phyloP scores from a whole-genome alignment of 1,140 invertebrate species.

The Hylaeus volcanicus region DNA sequence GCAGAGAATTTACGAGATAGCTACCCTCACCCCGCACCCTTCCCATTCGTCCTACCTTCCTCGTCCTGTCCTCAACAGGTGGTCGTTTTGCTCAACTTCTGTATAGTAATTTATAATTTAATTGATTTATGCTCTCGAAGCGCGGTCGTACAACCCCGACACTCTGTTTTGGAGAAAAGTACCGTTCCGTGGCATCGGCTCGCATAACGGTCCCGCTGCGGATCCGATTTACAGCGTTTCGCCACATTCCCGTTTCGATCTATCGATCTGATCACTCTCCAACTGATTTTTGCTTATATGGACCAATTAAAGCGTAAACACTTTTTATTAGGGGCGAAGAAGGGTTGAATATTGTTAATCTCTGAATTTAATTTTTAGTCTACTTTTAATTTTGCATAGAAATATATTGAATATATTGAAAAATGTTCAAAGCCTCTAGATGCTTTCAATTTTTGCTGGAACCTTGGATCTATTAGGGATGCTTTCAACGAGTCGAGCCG shows the following conservation, averaged over 20 bases:
- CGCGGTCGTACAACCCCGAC: conserved; percentile 32
- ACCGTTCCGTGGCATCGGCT: conserved; percentile 64
- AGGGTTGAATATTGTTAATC: too few species aligned
- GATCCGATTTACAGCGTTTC: conserved; percentile 43
- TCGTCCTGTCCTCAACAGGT: conserved; percentile 77
- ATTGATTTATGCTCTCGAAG: conserved; percentile 73
- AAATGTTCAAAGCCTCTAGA: too few species aligned
- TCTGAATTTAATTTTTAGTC: too few species aligned
- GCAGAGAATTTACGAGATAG: conserved; percentile 79
- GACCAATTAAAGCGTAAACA: too few species aligned
- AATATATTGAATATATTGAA: too few species aligned
- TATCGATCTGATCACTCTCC: not conserved
- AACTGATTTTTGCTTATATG: too few species aligned
- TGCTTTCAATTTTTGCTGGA: too few species aligned
- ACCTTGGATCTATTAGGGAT: not conserved
- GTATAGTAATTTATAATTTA: conserved; percentile 80
- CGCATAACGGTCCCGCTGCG: conserved; percentile 61
- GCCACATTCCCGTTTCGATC: not conserved
- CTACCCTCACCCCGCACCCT: conserved; percentile 65
- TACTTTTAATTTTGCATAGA: too few species aligned
- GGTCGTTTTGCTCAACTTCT: conserved; percentile 78
- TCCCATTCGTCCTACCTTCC: conserved; percentile 71
- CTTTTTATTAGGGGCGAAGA: too few species aligned
- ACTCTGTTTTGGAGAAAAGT: conserved; percentile 67
- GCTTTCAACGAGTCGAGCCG: not conserved